These are phyloP conservation scores for Enteromius unitaeniatus DNA, from an alignment of 2,797 vertebrate genomes.

Conservation along the genomic window DNA sequence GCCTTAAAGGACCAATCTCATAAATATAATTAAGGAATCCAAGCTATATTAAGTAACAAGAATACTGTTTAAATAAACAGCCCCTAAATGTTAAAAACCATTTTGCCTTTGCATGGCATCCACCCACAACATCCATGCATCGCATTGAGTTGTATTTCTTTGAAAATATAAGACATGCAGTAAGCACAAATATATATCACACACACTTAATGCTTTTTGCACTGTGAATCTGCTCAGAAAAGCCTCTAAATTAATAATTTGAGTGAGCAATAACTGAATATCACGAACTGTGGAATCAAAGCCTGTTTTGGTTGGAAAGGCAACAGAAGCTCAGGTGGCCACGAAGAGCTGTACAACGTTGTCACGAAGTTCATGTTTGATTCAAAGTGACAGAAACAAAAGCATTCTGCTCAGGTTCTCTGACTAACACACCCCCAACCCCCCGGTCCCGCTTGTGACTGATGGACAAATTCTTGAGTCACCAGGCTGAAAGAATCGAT, in stretches of 20 bases:
- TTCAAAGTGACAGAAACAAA: slow-evolving; percentile 67
- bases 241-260: neutral
- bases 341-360: slow-evolving; percentile 51
- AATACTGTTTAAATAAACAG: neutral
- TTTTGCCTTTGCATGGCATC: neutral
- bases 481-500: slow-evolving; percentile 47
- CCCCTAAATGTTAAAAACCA: neutral
- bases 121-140: no score
- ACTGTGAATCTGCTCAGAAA: neutral
- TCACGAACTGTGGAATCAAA: slow-evolving; percentile 58
- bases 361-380: slow-evolving; percentile 55
- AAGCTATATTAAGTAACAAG: neutral
- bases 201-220: neutral
- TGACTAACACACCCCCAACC: slow-evolving; percentile 56
- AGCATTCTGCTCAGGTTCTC: slow-evolving; percentile 53
- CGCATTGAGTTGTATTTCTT: neutral
- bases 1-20: neutral
- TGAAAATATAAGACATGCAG: neutral
- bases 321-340: slow-evolving; percentile 69
- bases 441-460: slow-evolving; percentile 63
- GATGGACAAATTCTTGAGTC: slow-evolving; percentile 60
- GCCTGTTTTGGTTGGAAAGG: slow-evolving; percentile 61
- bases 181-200: neutral
- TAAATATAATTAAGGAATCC: neutral
- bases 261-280: neutral